Conservation (phyloP, 1,140 invertebrate genomes). For the Papilio glaucus region DNA sequence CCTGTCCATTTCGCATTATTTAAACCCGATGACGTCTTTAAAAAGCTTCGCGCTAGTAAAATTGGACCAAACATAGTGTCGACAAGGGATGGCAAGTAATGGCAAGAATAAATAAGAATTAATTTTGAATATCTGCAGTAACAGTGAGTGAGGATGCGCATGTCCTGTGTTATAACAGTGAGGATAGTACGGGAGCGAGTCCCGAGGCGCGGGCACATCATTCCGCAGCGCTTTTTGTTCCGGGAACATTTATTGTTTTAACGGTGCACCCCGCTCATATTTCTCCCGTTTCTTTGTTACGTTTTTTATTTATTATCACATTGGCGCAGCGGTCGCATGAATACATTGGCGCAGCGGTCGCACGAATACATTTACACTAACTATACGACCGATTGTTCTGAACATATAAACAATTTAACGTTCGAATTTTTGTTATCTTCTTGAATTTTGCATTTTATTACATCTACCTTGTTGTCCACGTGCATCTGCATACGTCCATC, state of each 20-base stretch:
- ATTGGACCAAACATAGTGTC: neutral
- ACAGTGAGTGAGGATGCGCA: neutral
- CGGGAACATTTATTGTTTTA: constrained; percentile 53
- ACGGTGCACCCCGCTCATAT: constrained; percentile 49
- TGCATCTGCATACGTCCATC: too few species aligned
- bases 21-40: neutral
- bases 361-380: neutral
- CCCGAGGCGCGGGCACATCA: constrained; percentile 10
- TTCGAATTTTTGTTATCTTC: neutral
- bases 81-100: constrained; percentile 1
- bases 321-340: constrained; percentile 41
- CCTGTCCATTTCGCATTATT: neutral
- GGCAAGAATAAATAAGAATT: neutral
- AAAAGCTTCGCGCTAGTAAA: neutral
- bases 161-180: neutral
- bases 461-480: too few species aligned
- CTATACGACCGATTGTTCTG: constrained; percentile 10
- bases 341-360: constrained; percentile 39
- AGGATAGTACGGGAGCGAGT: neutral
- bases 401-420: neutral
- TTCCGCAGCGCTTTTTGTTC: constrained; percentile 26
- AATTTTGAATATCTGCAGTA: neutral
- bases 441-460: too few species aligned
- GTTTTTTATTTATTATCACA: constrained; percentile 59
- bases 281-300: constrained; percentile 51